These are phyloP conservation scores for Thaleichthys pacificus DNA, from an alignment of 2,797 vertebrate species.

Conservation along the genomic window DNA sequence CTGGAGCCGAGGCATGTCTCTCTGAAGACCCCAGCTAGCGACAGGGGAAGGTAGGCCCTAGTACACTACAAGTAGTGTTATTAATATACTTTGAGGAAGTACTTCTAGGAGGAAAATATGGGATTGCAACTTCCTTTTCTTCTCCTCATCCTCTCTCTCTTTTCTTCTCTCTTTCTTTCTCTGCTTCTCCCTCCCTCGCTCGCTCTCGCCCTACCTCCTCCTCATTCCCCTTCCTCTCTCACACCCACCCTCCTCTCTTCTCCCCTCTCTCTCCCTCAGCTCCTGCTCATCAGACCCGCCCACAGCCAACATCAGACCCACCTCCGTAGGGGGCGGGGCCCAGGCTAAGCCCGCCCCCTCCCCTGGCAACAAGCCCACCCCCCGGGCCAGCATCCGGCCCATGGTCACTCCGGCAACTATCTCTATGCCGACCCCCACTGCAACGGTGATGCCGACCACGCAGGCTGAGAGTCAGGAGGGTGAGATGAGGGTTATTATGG, in stretches of 20 bases:
- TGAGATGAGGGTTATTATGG: constrained; percentile 49
- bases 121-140: no score
- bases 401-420: constrained; percentile 91
- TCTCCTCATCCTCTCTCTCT: no score
- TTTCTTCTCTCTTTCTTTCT: neutral
- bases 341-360: constrained; percentile 83
- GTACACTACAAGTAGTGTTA: neutral
- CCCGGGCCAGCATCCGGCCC: constrained; percentile 88
- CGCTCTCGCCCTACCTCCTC: neutral
- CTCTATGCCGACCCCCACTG: constrained; percentile 90
- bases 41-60: constrained; percentile 92
- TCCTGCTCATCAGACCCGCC: constrained; percentile 90
- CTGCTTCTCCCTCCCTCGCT: neutral
- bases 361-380: constrained; percentile 85
- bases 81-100: no score
- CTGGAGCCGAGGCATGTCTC: constrained; percentile 83
- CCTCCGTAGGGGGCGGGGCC: constrained; percentile 85
- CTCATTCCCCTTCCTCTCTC: neutral
- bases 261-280: constrained; percentile 69
- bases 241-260: neutral
- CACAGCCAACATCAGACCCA: constrained; percentile 97
- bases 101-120: no score
- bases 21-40: constrained; percentile 87
- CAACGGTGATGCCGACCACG: constrained; percentile 97
- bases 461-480: constrained; percentile 95